phyloP scores from a whole-genome alignment of 2,113 vertebrate species.

The Scartelaos histophorus region DNA sequence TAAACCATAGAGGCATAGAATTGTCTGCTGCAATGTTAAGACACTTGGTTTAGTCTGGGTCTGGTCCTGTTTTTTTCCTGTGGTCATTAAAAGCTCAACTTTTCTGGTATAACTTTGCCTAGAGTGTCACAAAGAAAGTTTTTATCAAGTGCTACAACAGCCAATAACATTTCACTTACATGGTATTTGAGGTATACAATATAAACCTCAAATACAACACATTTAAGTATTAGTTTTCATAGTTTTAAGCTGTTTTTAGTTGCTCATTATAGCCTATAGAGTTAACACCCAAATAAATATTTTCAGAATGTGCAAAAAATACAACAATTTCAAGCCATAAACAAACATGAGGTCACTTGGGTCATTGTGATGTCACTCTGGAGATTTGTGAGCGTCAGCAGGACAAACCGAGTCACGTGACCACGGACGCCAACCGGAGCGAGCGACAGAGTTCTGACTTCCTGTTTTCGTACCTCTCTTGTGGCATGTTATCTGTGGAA shows the following conservation, averaged over 20 bases:
- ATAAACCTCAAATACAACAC: not conserved
- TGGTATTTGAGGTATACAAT: not conserved
- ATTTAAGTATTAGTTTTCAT: not conserved
- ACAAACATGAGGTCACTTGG: conserved; percentile 36
- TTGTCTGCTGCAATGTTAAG: no score
- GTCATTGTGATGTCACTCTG: conserved; percentile 57
- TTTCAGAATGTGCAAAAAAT: not conserved
- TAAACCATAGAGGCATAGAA: no score
- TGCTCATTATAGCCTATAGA: not conserved
- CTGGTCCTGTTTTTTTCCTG: no score
- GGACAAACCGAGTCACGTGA: conserved; percentile 67
- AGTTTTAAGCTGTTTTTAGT: not conserved
- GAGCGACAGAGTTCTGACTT: conserved; percentile 56
- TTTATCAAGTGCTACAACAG: no score
- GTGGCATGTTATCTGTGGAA: conserved; percentile 12
- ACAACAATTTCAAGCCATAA: conserved; percentile 7
- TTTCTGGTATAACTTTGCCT: no score
- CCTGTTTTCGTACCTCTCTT: conserved; percentile 45
- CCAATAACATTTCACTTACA: not conserved
- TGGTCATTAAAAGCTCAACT: no score
- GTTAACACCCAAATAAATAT: not conserved
- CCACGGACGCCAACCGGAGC: conserved; percentile 37
- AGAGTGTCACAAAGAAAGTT: no score
- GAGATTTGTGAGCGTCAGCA: conserved; percentile 63
- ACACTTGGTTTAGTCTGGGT: no score